Conservation (phyloP, 1,140 invertebrate genomes). For the Danaus melanippus region DNA sequence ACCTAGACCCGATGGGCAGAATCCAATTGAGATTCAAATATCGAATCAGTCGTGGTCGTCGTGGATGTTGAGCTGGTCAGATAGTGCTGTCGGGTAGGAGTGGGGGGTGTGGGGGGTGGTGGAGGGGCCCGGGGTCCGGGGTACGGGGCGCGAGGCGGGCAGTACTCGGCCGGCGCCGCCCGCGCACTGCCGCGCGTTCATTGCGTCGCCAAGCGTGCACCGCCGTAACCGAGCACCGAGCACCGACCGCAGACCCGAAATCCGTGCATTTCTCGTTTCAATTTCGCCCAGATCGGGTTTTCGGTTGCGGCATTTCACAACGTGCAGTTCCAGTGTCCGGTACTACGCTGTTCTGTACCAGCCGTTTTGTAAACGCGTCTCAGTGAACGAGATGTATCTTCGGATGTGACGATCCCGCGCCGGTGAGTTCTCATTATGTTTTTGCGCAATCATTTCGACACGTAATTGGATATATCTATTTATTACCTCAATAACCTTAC, state of each 20-base stretch:
- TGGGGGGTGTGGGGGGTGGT: conserved; percentile 27
- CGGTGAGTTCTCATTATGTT: conserved; percentile 21
- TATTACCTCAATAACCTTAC: background rate
- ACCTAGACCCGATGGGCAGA: conserved; percentile 25
- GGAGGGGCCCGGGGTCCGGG: conserved; percentile 35
- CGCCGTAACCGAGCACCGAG: conserved; percentile 25
- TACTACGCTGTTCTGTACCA: conserved; percentile 22
- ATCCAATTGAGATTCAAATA: conserved; percentile 32
- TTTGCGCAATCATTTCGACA: background rate
- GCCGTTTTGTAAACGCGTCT: conserved; percentile 23
- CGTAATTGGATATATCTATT: conserved; percentile 8
- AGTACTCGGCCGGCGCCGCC: conserved; percentile 48
- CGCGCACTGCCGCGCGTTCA: conserved; percentile 48
- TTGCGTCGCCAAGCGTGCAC: conserved; percentile 8
- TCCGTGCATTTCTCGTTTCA: conserved; percentile 17
- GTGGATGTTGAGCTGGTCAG: conserved; percentile 31
- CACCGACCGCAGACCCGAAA: background rate
- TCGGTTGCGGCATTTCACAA: conserved; percentile 28
- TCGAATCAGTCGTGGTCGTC: conserved; percentile 36
- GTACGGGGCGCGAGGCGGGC: conserved; percentile 43
- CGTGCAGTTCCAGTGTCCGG: conserved; percentile 36
- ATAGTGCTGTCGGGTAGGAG: conserved; percentile 38
- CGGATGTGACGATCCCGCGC: conserved; percentile 23
- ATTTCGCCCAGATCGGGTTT: conserved; percentile 21
- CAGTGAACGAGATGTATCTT: conserved; percentile 25